phyloP scores from a whole-genome alignment of 2,888 invertebrate genomes.

The Noctua pronuba region DNA sequence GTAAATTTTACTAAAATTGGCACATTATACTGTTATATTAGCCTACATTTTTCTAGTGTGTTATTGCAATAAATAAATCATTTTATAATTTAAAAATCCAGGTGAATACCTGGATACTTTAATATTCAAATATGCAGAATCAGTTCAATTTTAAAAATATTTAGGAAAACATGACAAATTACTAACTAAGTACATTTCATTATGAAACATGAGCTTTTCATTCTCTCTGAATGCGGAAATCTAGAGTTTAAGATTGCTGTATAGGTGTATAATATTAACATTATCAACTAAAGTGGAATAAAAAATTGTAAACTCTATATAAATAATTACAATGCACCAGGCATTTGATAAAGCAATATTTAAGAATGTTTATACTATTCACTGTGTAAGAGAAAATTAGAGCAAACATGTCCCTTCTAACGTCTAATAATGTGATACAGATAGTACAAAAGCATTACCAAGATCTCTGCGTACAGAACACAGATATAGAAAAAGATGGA shows the following conservation, averaged over 20 bases:
- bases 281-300: conserved; percentile 79
- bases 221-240: conserved; percentile 71
- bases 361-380: conserved; percentile 79
- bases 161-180: conserved; percentile 64
- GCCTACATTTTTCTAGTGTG: conserved; percentile 74
- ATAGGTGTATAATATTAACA: conserved; percentile 76
- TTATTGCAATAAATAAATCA: conserved; percentile 66
- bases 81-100: conserved; percentile 64
- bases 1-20: conserved; percentile 83
- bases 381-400: conserved; percentile 82
- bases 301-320: conserved; percentile 82
- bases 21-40: conserved; percentile 77
- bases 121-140: conserved; percentile 66
- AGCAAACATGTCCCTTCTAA: conserved; percentile 78
- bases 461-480: conserved; percentile 71
- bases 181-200: conserved; percentile 83
- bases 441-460: conserved; percentile 76
- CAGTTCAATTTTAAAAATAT: conserved; percentile 72
- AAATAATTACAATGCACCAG: conserved; percentile 85
- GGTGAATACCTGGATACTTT: conserved; percentile 62
- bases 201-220: conserved; percentile 80
- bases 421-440: conserved; percentile 81
- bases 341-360: conserved; percentile 79
- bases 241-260: conserved; percentile 67
- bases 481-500: conserved; percentile 32